Percentiles rank a stretch among this genome's conserved stretches.
phyloP scores from a whole-genome alignment of 2,113 vertebrate genomes.

The Bubalus kerabau region DNA sequence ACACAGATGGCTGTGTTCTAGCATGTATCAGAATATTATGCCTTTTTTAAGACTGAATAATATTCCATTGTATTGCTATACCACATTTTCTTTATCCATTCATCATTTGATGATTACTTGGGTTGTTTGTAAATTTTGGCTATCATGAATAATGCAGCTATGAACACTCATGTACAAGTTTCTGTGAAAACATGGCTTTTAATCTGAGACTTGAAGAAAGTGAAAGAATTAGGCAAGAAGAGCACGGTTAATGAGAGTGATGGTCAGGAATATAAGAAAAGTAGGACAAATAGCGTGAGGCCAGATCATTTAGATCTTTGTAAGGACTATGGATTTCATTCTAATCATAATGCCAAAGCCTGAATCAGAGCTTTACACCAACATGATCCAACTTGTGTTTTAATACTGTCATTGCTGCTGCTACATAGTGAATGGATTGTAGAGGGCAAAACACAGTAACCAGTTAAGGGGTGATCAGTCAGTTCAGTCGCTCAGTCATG shows the following conservation, averaged over 20 bases:
- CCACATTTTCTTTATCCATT: not conserved
- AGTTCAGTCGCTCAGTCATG: not conserved
- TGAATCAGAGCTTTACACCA: not conserved
- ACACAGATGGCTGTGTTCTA: not conserved
- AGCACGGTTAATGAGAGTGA: not conserved
- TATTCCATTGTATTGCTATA: not conserved
- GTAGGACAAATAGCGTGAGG: not conserved
- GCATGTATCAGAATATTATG: not conserved
- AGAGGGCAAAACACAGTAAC: not conserved
- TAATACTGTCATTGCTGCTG: not conserved
- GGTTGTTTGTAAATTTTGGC: not conserved
- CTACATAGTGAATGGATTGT: not conserved
- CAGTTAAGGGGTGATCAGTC: not conserved
- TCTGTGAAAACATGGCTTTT: not conserved
- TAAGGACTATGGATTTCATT: not conserved
- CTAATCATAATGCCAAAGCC: not conserved
- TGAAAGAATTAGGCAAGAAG: not conserved
- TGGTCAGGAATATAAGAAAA: not conserved
- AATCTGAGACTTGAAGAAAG: not conserved
- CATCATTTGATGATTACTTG: not conserved
- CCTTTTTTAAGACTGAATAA: not conserved
- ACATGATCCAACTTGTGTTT: not conserved
- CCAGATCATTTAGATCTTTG: not conserved
- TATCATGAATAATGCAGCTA: not conserved
- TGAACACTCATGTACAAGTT: not conserved